Base-by-base conservation (phyloP, 1,140 invertebrate genomes). In the Lepeophtheirus salmonis region DNA sequence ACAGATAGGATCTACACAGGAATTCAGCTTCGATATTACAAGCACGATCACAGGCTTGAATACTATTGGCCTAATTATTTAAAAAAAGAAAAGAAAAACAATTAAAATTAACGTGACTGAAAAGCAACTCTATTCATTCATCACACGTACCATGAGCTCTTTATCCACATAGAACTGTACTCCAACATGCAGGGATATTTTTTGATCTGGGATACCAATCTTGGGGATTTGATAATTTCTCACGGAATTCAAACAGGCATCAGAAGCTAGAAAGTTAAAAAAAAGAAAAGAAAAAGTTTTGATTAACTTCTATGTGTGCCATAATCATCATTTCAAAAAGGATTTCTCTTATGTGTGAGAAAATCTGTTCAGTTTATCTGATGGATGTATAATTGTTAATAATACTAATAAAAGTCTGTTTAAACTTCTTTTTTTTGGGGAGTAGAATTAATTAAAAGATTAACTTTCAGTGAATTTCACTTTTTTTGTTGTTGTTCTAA, bases 11-110 rank as follows among this genome's bases (percentile, higher is more conserved):
- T 50, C 89, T 78, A 71, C 89, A 94, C 0, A 92, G 76, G 73
- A 94, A 92, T 71, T 92, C 88, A 61, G 83, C 84, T 71, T 94
- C 89, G 51, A 89, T 83, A 69, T 90, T 86, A 70, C 89, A 92
- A 30, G 89, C 87, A 48, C 89, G 72, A 57, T 81, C 78, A 68
- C 89, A 94, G 2, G 84, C 86, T 0, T 81, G 77, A 67, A 89
- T 83, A 22, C 80, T 70, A 55, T 67, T 69, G 0, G 70, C 70
- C 70, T 71, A 60, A 2, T 50, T 52, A 10, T 24, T 10, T 41
- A 41, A 6, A n/a, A n/a, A n/a, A n/a, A n/a, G n/a, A n/a, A n/a
- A n/a, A n/a, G n/a, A n/a, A n/a, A n/a, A n/a, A n/a, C n/a, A n/a
- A n/a, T n/a, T n/a, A n/a, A n/a, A n/a, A n/a, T n/a, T n/a, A n/a